phyloP scores from a whole-genome alignment of 2,113 vertebrate genomes.

The Pelecanoides urinatrix region DNA sequence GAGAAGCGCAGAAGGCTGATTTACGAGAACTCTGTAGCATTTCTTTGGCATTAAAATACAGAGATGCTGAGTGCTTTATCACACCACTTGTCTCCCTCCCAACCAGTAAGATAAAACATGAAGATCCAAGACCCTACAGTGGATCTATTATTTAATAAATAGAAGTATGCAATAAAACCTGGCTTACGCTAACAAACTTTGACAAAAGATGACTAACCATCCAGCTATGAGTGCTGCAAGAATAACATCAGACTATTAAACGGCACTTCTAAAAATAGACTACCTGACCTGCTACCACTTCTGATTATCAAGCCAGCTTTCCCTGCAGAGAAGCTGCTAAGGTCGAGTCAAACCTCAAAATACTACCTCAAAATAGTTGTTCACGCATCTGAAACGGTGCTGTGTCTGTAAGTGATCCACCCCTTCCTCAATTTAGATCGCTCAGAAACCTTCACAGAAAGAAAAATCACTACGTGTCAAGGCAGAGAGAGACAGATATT shows the following conservation, averaged over 20 bases:
- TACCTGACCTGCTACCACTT: conserved; percentile 20
- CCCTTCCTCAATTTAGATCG: conserved; percentile 34
- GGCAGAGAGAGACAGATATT: neutral
- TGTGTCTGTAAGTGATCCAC: neutral
- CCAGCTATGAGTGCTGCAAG: neutral
- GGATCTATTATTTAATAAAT: neutral
- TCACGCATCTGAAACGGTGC: neutral
- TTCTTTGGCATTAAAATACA: neutral
- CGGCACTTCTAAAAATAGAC: conserved; percentile 13
- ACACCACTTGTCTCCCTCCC: neutral
- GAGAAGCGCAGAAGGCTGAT: rapidly evolving
- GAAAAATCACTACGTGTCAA: neutral
- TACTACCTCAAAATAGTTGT: neutral
- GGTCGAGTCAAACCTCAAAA: conserved; percentile 45
- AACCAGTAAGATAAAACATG: neutral
- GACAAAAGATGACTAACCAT: neutral
- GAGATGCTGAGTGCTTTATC: neutral
- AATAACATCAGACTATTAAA: conserved; percentile 24
- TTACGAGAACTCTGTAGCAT: rapidly evolving
- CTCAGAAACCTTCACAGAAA: neutral
- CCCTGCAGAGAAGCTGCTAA: conserved; percentile 13
- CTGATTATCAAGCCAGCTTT: conserved; percentile 9
- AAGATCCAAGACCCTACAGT: neutral
- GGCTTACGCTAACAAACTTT: neutral
- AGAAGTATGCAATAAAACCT: neutral